Evolutionary conservation across 2,113 vertebrate genomes (phyloP), one percentile per base, ranked within the genome.

Genomic region (Lathamus discolor): DNA sequence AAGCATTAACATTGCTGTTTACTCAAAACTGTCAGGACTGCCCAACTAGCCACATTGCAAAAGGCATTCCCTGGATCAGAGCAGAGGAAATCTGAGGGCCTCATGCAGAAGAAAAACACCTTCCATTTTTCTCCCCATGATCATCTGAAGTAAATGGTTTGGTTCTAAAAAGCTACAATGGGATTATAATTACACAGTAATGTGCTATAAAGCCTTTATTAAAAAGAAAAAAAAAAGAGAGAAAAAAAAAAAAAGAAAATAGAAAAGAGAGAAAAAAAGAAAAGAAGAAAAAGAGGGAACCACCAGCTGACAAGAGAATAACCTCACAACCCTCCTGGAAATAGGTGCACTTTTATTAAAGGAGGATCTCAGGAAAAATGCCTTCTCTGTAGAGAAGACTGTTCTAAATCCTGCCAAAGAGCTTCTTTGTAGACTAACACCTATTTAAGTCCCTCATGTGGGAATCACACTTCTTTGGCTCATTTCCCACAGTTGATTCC

Each of bases 401-500:
- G 39, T 9, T 55, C 25, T 35, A 85, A 96, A 84, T 33, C 57
- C 35, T 76, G 62, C 52, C 72, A 57, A 91, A 88, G 33, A 76
- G 24, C 33, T 94, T 79, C 70, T 66, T 68, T 85, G 75, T 17
- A 20, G 78, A 76, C 67, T 76, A 94, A 77, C 87, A 96, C 92
- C 82, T 96, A 82, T 61, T 92, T 55, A 91, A 85, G 62, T 44
- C 48, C 39, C 24, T 76, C 43, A 76, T 66, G 85, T 79, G 59
- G 24, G 85, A 95, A 95, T 88, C 43, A 52, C 39, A 22, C 62
- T 88, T 64, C n/a, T 90, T 61, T 93, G 85, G 66, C 88, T 94
- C 73, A 72, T 92, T 75, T 94, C 93, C 87, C 79, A 83, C 78
- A 94, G 84, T 75, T 79, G 78, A 94, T 95, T 93, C 92, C 87